Conservation (phyloP, 35 echinoderm and acorn worm species). For the Heliocidaris tuberculata region DNA sequence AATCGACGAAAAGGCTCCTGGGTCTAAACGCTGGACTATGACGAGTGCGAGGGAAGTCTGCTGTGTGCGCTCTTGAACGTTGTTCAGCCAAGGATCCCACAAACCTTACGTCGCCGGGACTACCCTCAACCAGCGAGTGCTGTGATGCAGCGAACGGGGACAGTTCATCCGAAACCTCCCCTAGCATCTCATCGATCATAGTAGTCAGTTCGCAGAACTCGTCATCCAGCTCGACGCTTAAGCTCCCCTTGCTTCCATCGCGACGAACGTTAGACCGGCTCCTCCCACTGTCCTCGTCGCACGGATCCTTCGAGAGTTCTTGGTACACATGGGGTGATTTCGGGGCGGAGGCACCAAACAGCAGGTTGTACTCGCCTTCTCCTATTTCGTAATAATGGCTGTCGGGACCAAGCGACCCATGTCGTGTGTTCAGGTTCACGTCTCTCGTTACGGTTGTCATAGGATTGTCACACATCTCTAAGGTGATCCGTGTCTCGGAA, state of each 20-base stretch:
- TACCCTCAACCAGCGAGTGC: background rate
- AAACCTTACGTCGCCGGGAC: background rate
- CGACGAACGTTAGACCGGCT: background rate
- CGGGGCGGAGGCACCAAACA: background rate
- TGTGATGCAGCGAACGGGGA: background rate
- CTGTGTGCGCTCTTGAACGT: background rate
- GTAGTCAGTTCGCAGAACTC: background rate
- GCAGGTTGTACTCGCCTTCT: background rate
- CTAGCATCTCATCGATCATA: constrained; percentile 6
- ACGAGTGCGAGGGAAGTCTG: background rate
- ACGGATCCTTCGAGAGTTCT: background rate
- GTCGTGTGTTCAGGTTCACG: background rate
- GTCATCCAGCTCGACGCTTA: background rate
- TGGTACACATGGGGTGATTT: background rate
- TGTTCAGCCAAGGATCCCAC: background rate
- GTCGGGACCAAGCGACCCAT: background rate
- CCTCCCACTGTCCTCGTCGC: background rate
- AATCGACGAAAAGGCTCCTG: too few relatives aligned
- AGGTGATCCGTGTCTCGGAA: background rate
- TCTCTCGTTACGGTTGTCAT: background rate
- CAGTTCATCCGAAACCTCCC: background rate
- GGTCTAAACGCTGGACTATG: background rate
- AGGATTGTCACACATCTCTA: background rate
- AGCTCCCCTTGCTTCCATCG: background rate
- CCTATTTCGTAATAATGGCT: constrained; percentile 1